Base-by-base conservation (phyloP, 2,888 invertebrate species). In the Deilephila porcellus region DNA sequence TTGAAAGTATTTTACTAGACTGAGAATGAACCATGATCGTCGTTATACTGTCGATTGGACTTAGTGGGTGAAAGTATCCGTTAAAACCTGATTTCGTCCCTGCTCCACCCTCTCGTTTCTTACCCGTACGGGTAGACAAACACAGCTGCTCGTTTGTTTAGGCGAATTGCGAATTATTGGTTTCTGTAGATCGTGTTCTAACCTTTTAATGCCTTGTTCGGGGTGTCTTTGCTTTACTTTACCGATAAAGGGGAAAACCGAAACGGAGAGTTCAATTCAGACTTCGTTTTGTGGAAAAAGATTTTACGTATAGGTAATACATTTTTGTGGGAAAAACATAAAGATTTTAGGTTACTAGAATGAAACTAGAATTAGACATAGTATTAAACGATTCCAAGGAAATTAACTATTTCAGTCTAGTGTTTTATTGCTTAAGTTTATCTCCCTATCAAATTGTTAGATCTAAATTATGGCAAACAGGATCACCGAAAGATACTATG, bases 131-230 rank as follows among this genome's bases (percentile, higher is more conserved):
- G 19, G 37, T 53, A 59, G 17, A 59, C 67, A 64, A 72, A 75
- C 53, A 74, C 71, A 74, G 73, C 56, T 59, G 74, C 60, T 60
- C 70, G 74, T 73, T 73, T 75, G 73, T 63, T 74, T 74, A 71
- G 76, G 75, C 72, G 76, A 75, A 77, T 76, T 75, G 78, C 60
- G 74, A 78, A 76, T 76, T 76, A 78, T 79, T 75, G 73, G 74
- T 59, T 74, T 62, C 71, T 60, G 70, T 56, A 53, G 64, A 34
- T 67, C 71, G 59, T 67, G 63, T 71, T 52, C 71, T 67, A 19
- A 25, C 67, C 17, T 52, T 67, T 20, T 64, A 64, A 64, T 64
- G 45, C 20, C 37, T 20, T 64, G 37, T 56, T 56, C 11, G n/a
- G 62, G 20, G n/a, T 11, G 37, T 52, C 64, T 67, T 52, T 67